phyloP scores from a whole-genome alignment of 2,888 invertebrate species.

The Phengaris arion region DNA sequence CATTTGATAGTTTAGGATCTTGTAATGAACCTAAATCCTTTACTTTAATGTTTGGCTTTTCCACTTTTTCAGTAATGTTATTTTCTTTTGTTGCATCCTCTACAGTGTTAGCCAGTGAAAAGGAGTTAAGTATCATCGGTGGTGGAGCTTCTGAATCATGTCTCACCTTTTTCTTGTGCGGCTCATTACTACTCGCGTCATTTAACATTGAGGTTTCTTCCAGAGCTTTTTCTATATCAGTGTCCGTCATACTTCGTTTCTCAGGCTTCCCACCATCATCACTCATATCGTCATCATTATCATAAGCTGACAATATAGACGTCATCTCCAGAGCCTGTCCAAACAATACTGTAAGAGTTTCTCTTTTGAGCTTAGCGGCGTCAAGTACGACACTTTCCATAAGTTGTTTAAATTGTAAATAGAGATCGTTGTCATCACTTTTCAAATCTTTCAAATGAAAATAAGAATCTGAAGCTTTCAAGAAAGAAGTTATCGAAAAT shows the following conservation, averaged over 20 bases:
- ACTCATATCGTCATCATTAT: slow-evolving; percentile 39
- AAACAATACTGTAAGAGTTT: slow-evolving; percentile 47
- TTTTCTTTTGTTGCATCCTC: slow-evolving; percentile 33
- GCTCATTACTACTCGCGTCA: neutral
- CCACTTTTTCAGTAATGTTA: slow-evolving; percentile 27
- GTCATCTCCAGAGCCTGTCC: slow-evolving; percentile 58
- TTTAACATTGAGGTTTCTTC: slow-evolving; percentile 33
- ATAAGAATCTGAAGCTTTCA: slow-evolving; percentile 41
- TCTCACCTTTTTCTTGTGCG: slow-evolving; percentile 1
- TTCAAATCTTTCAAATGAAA: slow-evolving; percentile 31
- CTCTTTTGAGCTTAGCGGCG: slow-evolving; percentile 48
- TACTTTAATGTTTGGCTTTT: slow-evolving; percentile 29
- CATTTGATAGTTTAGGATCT: neutral
- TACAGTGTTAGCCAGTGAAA: slow-evolving; percentile 39
- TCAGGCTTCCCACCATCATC: slow-evolving; percentile 31
- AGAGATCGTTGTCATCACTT: slow-evolving; percentile 44
- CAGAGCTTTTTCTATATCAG: slow-evolving; percentile 46
- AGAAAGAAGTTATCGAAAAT: slow-evolving; percentile 45
- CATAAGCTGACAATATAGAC: slow-evolving; percentile 44
- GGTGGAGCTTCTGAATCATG: slow-evolving; percentile 31
- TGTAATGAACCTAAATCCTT: slow-evolving; percentile 6
- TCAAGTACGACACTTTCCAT: slow-evolving; percentile 49
- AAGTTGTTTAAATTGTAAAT: slow-evolving; percentile 52
- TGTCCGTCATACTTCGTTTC: slow-evolving; percentile 43
- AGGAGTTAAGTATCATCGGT: slow-evolving; percentile 40